phyloP scores from a whole-genome alignment of 2,113 vertebrate genomes.

The Lophius piscatorius region DNA sequence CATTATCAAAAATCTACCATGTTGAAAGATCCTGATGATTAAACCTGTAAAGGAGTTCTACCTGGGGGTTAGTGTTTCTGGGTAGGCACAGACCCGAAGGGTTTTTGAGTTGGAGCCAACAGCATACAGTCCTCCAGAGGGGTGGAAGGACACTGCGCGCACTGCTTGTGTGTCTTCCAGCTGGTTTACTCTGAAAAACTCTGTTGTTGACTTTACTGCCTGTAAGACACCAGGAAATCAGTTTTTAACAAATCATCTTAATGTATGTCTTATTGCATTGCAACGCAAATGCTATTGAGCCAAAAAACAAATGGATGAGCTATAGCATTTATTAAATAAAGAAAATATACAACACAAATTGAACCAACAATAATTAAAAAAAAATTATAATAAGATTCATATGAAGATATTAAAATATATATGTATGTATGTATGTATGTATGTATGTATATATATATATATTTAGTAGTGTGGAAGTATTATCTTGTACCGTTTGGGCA shows the following conservation, averaged over 20 bases:
- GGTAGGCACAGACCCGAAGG: slow-evolving; percentile 93
- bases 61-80: slow-evolving; percentile 86
- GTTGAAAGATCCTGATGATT: too few species aligned
- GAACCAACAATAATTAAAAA: neutral
- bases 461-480: neutral
- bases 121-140: slow-evolving; percentile 92
- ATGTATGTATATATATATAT: neutral
- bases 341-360: too few species aligned
- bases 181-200: slow-evolving; percentile 89
- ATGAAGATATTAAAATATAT: too few species aligned
- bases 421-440: too few species aligned
- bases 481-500: slow-evolving; percentile 53
- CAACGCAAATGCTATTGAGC: too few species aligned
- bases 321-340: too few species aligned
- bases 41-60: slow-evolving; percentile 40
- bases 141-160: slow-evolving; percentile 96
- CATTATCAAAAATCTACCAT: neutral
- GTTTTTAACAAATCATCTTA: fast-evolving
- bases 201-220: slow-evolving; percentile 86
- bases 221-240: slow-evolving; percentile 45
- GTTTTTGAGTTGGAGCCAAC: slow-evolving; percentile 99
- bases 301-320: too few species aligned
- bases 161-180: slow-evolving; percentile 97
- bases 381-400: too few species aligned
- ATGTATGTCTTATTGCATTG: too few species aligned